Evolutionary conservation across 2,888 invertebrate genomes (phyloP).

Genomic region (Drosophila eohydei): DNA sequence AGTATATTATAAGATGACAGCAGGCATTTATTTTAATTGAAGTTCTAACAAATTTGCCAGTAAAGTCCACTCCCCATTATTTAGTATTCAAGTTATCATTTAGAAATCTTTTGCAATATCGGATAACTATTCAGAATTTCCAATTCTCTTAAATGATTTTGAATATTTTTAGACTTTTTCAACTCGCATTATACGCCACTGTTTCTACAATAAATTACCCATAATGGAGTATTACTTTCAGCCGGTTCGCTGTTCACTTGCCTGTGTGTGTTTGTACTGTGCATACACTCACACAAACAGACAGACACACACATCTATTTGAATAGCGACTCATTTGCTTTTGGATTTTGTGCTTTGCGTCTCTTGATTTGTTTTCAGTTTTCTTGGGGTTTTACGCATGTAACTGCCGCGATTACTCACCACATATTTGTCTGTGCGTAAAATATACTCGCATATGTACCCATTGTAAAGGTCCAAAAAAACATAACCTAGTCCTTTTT

Average conservation of each 20-base stretch:
- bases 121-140: too few relatives aligned
- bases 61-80: too few relatives aligned
- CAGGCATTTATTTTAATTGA: too few relatives aligned
- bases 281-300: background rate
- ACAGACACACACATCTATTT: background rate
- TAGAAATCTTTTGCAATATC: too few relatives aligned
- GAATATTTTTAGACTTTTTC: constrained; percentile 11
- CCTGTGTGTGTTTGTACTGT: background rate
- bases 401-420: constrained; percentile 32
- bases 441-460: background rate
- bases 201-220: constrained; percentile 5
- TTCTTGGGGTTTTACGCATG: constrained; percentile 9
- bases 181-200: background rate
- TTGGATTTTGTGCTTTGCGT: constrained; percentile 11
- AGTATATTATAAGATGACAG: background rate
- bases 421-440: background rate
- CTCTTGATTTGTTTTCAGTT: constrained; percentile 19
- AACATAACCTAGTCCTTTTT: background rate
- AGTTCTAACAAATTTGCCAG: too few relatives aligned
- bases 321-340: constrained; percentile 25
- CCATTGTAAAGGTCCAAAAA: background rate
- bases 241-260: background rate
- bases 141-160: too few relatives aligned
- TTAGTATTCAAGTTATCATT: too few relatives aligned
- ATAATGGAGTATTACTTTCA: constrained; percentile 11